Evolutionary conservation across 2,113 vertebrate species (phyloP), one percentile per base, ranked within the genome.

Genomic region (Mobula hypostoma): DNA sequence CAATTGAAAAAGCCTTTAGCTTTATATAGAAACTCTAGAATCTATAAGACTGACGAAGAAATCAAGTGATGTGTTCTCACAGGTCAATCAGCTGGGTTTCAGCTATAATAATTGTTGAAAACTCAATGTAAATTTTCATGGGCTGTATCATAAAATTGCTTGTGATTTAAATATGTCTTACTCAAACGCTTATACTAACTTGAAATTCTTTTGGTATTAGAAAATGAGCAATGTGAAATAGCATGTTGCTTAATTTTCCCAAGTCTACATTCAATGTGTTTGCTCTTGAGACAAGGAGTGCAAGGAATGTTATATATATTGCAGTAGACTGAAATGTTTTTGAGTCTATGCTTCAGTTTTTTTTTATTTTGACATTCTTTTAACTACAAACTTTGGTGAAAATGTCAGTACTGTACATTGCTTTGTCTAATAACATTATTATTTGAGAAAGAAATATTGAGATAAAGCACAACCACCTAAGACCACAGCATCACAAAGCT

Each of bases 381-480:
- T 72, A 92, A 74, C 36, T 12, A 74, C 70, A 93, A 48, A 93
- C 56, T 27, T 93, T 56, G 68, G 32, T 29, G 40, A 76, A 74
- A 56, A 56, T 15, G 70, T 93, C 91, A 93, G 70, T 15, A 36
- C 36, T 36, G 36, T 36, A 27, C 6, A 40, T 29, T 74, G 27
- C 68, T 27, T 74, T 93, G 19, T 56, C 36, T 93, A 56, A 74
- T 74, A 56, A 93, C 56, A 19, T 29, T 56, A 21, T 24, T 24
- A 74, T 74, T 93, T 93, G 70, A 93, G 61, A 76, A 21, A 66
- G 61, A 68, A 66, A 66, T 90, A 90, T 68, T 90, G 61, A 36
- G 61, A 17, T 90, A 66, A 90, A 66, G 0, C 29, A 32, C 29
- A 12, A 32, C 6, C 61, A 7, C 58, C 1, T 61, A 66, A n/a